Evolutionary conservation across 2,797 vertebrate genomes (phyloP).

Genomic region (Notoglanidium macrostoma): DNA sequence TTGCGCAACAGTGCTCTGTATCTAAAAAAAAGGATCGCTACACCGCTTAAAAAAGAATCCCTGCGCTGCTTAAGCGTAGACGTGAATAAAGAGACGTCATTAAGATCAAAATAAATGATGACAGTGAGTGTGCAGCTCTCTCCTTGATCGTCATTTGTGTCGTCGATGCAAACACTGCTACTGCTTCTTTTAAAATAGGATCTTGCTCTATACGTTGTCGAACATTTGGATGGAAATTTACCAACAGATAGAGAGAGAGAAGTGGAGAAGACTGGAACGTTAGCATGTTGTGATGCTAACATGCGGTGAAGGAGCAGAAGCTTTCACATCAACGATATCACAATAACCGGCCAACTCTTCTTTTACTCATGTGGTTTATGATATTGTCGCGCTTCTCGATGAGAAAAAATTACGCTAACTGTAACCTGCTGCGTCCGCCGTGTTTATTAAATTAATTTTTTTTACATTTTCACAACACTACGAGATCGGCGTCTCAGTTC

Average conservation of each 20-base stretch:
- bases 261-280: constrained; percentile 31
- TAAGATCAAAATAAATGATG: not conserved
- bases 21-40: not conserved
- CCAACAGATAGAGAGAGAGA: not conserved
- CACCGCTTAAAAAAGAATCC: no score
- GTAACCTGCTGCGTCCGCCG: not conserved
- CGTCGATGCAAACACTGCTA: not conserved
- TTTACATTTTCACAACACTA: no score
- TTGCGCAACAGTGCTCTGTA: not conserved
- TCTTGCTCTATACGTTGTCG: not conserved
- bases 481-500: not conserved
- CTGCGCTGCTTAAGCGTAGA: not conserved
- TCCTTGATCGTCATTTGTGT: not conserved
- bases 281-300: constrained; percentile 36
- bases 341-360: not conserved
- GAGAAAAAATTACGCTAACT: not conserved
- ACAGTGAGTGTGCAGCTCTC: not conserved
- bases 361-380: not conserved
- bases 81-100: not conserved
- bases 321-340: not conserved
- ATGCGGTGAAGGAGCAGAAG: constrained; percentile 56
- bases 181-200: not conserved
- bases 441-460: not conserved
- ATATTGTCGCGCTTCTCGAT: not conserved
- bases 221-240: constrained; percentile 12